Evolutionary conservation across 2,888 invertebrate species (phyloP), one percentile per base, ranked within the genome.

Genomic region (Philaethria dido): DNA sequence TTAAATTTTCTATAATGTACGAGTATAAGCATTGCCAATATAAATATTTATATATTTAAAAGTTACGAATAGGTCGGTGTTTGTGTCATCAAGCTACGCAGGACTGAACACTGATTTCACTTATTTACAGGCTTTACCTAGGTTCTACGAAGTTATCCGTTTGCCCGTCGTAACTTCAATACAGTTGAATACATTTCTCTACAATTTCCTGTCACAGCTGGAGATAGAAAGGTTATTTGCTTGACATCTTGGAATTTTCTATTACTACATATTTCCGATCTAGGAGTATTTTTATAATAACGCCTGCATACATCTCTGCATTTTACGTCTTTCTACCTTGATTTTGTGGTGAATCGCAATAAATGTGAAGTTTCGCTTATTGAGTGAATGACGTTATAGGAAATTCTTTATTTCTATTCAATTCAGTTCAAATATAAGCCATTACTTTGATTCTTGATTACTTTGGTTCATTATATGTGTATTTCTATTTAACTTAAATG

Each of bases 191-290:
- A 52, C 16, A 52, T 52, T 33, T 29, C 29, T 52, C 29, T 29
- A 52, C 52, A 52, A 52, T 52, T 52, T 33, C 52, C 52, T 52
- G 52, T 52, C 52, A 52, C 13, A 29, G 29, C n/a, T 52, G 29
- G 29, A 52, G 33, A 52, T 52, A 52, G 29, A 52, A 52, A 52
- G 52, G 29, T 52, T 52, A 52, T 52, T 52, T 33, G 52, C 52
- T 33, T 29, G 29, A 52, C 29, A 52, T 52, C 52, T 33, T 33
- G 52, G 52, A 52, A 33, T 33, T 52, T 52, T 52, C 52, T 52
- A 52, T 52, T 52, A 29, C 50, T n/a, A 52, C 16, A 29, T 52
- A 29, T 29, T 52, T 33, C 16, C 52, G 52, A 52, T 52, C 3
- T 16, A 11, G 52, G 29, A 16, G 52, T 29, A 52, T 52, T 52